Base-by-base conservation (phyloP, 92 coral and sea anemone genomes). In the Siderastrea siderea region DNA sequence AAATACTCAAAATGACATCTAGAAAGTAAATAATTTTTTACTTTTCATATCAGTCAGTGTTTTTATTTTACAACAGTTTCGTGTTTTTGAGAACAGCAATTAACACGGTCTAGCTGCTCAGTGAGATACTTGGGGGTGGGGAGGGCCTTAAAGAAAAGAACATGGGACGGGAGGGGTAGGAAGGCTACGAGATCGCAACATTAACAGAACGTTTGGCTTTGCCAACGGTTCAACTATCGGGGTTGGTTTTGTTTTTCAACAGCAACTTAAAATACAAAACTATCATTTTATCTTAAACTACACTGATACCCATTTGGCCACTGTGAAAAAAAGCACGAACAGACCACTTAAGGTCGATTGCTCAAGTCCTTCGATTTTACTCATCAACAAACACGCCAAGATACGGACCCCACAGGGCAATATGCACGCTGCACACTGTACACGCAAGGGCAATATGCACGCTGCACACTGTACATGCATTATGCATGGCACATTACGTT, bases 1-100 rank as follows among this genome's bases (percentile, higher is more conserved):
- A 84, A 84, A 84, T 84, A 84, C 87, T 84, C 80, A 72, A 81
- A 81, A 72, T 74, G 80, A 72, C 81, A 84, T 61, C 64, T 83
- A 83, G 79, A 59, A 71, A 83, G 87, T 71, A 83, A 71, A 71
- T 57, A 71, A 38, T 71, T 83, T 71, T 83, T 83, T 72, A 71
- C 87, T 83, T 71, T 50, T 71, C 62, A 61, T 74, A 71, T 50
- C 84, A 58, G 57, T 81, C 57, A 57, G 51, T 51, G 70, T 79
- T 79, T 68, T 66, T 70, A 82, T 69, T 82, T 70, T 82, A 82
- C 86, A 82, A 70, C 17, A 50, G 68, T 74, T 55, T 53, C 57
- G 66, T 70, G 68, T 50, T 68, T 57, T 55, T 82, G 9, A 71
- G 11, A 80, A 52, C 84, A 80, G 13, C 60, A 52, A 43, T 68